Conservation (phyloP, 2,888 invertebrate species). For the Amphimallon solstitiale region DNA sequence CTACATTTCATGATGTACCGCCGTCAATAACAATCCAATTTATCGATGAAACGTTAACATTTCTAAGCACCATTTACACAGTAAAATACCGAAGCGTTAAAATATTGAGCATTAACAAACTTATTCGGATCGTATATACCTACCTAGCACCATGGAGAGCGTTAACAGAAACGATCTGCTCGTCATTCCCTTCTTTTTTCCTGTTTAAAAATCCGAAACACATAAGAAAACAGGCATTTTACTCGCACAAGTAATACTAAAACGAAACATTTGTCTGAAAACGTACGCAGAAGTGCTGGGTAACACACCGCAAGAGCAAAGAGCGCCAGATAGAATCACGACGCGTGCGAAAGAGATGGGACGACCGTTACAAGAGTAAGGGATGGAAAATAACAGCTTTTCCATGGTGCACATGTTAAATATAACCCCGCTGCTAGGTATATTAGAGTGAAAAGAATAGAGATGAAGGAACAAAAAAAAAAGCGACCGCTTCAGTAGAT, state of each 20-base stretch:
- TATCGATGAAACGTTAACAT: no score
- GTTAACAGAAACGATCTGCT: constrained; percentile 7
- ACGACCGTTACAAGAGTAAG: constrained; percentile 17
- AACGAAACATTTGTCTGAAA: constrained; percentile 41
- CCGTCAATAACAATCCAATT: no score
- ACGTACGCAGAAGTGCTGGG: constrained; percentile 39
- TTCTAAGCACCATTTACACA: no score
- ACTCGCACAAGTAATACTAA: constrained; percentile 39
- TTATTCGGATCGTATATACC: no score
- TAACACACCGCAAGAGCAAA: constrained; percentile 30
- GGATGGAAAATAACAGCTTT: constrained; percentile 45
- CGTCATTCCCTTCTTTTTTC: no score
- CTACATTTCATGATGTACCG: no score
- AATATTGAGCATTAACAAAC: no score
- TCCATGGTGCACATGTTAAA: constrained; percentile 45
- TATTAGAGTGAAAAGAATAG: constrained; percentile 12
- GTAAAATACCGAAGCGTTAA: no score
- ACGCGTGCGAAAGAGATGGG: constrained; percentile 8
- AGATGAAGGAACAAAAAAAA: constrained; percentile 30
- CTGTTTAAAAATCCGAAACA: constrained; percentile 32
- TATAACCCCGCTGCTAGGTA: constrained; percentile 38
- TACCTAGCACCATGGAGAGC: neutral
- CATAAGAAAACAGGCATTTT: constrained; percentile 38
- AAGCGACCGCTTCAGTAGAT: constrained; percentile 26
- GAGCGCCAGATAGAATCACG: constrained; percentile 13